These are phyloP conservation scores for Lerema accius DNA, from an alignment of 1,140 invertebrate species.

Conservation along the genomic window DNA sequence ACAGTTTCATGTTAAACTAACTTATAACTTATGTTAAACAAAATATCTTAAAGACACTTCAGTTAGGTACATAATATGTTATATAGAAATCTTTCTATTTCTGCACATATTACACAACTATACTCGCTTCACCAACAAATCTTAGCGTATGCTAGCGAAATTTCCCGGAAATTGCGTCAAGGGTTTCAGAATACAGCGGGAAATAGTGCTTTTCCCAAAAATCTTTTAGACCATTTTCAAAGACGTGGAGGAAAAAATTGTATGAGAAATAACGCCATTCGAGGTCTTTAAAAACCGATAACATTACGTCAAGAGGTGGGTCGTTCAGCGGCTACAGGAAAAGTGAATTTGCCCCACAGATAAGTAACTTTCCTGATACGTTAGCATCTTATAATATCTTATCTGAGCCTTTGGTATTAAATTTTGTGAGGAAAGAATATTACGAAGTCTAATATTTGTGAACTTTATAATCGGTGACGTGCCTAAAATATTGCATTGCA, in stretches of 20 bases:
- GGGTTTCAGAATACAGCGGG: constrained; percentile 15
- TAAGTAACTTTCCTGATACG: background rate
- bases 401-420: background rate
- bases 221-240: constrained; percentile 13
- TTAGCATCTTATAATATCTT: background rate
- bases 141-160: constrained; percentile 12
- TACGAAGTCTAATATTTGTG: too few species aligned
- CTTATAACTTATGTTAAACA: too few species aligned
- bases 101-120: background rate
- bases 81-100: constrained; percentile 32
- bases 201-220: constrained; percentile 24
- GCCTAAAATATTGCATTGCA: too few species aligned
- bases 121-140: constrained; percentile 14
- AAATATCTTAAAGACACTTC: too few species aligned
- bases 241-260: constrained; percentile 14
- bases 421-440: background rate
- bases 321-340: constrained; percentile 11
- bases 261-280: constrained; percentile 17
- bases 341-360: constrained; percentile 10
- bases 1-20: too few species aligned
- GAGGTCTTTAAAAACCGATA: constrained; percentile 28
- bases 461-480: too few species aligned
- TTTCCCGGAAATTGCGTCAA: constrained; percentile 29
- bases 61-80: too few species aligned
- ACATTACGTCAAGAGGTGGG: constrained; percentile 23